These are phyloP conservation scores for Ceratosolen solmsi DNA, from an alignment of 1,140 invertebrate genomes.

Conservation along the genomic window DNA sequence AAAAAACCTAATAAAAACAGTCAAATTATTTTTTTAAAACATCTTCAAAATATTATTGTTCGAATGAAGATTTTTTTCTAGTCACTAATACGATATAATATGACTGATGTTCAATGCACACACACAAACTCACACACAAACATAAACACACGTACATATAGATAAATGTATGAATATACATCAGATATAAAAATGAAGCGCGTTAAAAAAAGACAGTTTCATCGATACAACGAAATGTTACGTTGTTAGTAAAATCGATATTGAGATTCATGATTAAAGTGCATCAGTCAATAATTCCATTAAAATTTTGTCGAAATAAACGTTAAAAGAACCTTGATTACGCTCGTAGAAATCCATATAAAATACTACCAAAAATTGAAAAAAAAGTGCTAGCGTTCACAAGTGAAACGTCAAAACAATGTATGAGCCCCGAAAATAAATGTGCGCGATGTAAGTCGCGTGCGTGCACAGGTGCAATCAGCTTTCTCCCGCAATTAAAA, in stretches of 20 bases:
- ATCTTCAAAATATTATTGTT: too few relatives aligned
- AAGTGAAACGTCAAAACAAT: slow-evolving; percentile 47
- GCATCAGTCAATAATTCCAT: slow-evolving; percentile 11
- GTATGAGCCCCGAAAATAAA: background rate
- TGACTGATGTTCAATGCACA: too few relatives aligned
- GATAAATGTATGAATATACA: too few relatives aligned
- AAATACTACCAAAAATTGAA: background rate
- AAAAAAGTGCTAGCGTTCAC: slow-evolving; percentile 1
- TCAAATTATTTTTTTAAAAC: too few relatives aligned
- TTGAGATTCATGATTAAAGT: background rate
- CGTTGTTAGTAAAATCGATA: background rate
- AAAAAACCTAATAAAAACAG: too few relatives aligned
- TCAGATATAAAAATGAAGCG: background rate
- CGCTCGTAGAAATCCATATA: background rate
- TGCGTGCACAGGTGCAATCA: slow-evolving; percentile 30
- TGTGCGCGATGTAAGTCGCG: background rate
- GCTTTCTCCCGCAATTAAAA: slow-evolving; percentile 43
- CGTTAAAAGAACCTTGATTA: slow-evolving; percentile 1
- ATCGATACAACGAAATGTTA: background rate
- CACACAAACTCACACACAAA: too few relatives aligned
- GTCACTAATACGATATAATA: too few relatives aligned
- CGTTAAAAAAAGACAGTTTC: background rate
- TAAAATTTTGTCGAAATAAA: slow-evolving; percentile 12
- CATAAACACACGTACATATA: too few relatives aligned
- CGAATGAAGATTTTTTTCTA: too few relatives aligned